These are phyloP conservation scores for Climacteris rufus DNA, from an alignment of 2,113 vertebrate species.

Conservation along the genomic window DNA sequence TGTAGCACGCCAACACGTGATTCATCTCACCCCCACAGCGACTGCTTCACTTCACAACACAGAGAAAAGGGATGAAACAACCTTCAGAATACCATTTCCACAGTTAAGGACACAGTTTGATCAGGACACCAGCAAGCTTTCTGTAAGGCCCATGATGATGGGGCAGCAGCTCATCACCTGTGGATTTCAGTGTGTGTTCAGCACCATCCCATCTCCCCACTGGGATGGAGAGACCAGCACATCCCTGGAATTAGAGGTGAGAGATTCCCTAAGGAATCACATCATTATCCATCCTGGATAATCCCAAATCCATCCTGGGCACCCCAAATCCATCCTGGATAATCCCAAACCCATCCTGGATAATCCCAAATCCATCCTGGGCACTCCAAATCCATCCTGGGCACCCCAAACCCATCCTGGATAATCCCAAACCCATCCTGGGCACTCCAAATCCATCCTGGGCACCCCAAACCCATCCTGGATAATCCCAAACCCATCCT, in stretches of 20 bases:
- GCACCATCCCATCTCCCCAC: background rate
- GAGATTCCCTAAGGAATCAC: background rate
- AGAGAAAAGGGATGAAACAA: background rate
- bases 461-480: too few species aligned
- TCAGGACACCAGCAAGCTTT: background rate
- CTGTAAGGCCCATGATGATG: rapidly evolving
- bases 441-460: too few species aligned
- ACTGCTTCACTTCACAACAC: background rate
- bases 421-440: too few species aligned
- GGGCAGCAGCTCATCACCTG: background rate
- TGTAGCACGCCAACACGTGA: background rate
- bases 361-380: too few species aligned
- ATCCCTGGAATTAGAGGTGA: background rate
- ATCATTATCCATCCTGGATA: rapidly evolving
- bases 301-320: too few species aligned
- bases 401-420: too few species aligned
- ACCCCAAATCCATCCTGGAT: too few species aligned
- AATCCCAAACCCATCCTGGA: too few species aligned
- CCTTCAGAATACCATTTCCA: background rate
- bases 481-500: too few species aligned
- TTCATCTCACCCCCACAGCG: background rate
- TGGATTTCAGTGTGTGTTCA: background rate
- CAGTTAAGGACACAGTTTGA: rapidly evolving
- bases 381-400: too few species aligned
- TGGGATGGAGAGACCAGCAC: background rate